A percentile compares a stretch with the other conserved stretches of the same genome.
Evolutionary conservation across 2,888 invertebrate species (phyloP).

Genomic region (Thymelicus acteon): DNA sequence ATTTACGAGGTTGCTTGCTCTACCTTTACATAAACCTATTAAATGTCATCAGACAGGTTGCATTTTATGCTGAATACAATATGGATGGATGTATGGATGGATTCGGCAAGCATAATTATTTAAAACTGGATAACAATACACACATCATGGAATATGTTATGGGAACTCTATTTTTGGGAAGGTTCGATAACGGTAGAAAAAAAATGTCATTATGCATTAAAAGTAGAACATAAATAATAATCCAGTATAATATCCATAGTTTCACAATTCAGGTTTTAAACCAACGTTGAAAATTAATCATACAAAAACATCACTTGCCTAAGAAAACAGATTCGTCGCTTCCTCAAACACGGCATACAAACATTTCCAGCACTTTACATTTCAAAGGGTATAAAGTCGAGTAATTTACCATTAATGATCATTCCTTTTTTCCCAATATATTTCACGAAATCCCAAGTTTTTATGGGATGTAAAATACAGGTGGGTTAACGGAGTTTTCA

Average conservation of each 20-base stretch:
- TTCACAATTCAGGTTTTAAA: background rate
- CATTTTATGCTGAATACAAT: background rate
- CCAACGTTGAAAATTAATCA: slow-evolving; percentile 18
- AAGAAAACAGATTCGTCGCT: slow-evolving; percentile 38
- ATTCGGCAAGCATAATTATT: too few species aligned
- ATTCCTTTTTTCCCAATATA: slow-evolving; percentile 75
- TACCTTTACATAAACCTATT: slow-evolving; percentile 21
- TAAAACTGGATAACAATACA: too few species aligned
- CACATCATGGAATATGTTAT: too few species aligned
- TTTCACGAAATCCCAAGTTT: slow-evolving; percentile 74
- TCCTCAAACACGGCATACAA: slow-evolving; percentile 58
- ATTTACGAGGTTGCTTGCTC: slow-evolving; percentile 22
- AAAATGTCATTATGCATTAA: too few species aligned
- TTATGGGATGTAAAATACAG: slow-evolving; percentile 75
- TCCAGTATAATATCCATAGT: too few species aligned
- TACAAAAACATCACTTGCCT: slow-evolving; percentile 33
- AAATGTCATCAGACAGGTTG: background rate
- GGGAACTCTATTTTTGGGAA: too few species aligned
- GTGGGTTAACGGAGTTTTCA: slow-evolving; percentile 75
- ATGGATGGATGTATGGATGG: too few species aligned
- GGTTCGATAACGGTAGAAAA: too few species aligned
- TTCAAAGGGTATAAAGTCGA: slow-evolving; percentile 72
- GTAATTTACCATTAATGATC: slow-evolving; percentile 79
- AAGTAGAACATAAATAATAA: too few species aligned
- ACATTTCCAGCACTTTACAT: slow-evolving; percentile 70